These are phyloP conservation scores for Homarus americanus DNA, from an alignment of 1,140 invertebrate genomes.

Conservation along the genomic window DNA sequence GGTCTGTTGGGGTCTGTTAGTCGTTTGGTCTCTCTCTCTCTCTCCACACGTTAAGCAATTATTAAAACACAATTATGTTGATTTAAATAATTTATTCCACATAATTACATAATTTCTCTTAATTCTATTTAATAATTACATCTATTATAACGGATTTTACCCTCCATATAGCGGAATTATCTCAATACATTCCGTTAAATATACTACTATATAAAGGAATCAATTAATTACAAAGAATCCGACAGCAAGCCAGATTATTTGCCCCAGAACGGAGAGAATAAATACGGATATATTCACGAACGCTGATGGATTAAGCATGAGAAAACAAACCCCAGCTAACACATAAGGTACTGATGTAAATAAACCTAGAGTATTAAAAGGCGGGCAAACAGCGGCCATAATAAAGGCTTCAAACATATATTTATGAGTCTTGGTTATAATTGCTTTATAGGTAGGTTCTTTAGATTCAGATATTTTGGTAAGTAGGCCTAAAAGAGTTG, in stretches of 20 bases:
- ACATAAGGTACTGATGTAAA: slow-evolving; percentile 40
- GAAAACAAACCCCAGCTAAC: slow-evolving; percentile 36
- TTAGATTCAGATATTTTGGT: slow-evolving; percentile 43
- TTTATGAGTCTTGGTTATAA: slow-evolving; percentile 33
- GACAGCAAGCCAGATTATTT: slow-evolving; percentile 37
- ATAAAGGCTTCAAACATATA: slow-evolving; percentile 34
- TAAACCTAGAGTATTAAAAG: slow-evolving; percentile 9
- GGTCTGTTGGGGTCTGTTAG: no score
- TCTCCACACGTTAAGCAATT: no score
- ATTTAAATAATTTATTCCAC: no score
- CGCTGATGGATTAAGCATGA: not conserved
- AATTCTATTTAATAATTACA: no score
- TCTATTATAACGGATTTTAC: no score
- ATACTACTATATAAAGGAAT: no score
- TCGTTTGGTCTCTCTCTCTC: no score
- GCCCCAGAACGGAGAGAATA: slow-evolving; percentile 36
- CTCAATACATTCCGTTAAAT: no score
- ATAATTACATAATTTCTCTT: no score
- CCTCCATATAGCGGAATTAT: no score
- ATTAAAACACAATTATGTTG: no score
- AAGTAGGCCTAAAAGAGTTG: slow-evolving; percentile 28
- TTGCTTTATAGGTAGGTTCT: slow-evolving; percentile 16
- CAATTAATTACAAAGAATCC: slow-evolving; percentile 37
- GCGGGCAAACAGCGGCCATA: slow-evolving; percentile 42
- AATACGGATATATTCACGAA: slow-evolving; percentile 29